Conservation (phyloP, 2,797 vertebrate genomes). For the Dromococcyx pavoninus region DNA sequence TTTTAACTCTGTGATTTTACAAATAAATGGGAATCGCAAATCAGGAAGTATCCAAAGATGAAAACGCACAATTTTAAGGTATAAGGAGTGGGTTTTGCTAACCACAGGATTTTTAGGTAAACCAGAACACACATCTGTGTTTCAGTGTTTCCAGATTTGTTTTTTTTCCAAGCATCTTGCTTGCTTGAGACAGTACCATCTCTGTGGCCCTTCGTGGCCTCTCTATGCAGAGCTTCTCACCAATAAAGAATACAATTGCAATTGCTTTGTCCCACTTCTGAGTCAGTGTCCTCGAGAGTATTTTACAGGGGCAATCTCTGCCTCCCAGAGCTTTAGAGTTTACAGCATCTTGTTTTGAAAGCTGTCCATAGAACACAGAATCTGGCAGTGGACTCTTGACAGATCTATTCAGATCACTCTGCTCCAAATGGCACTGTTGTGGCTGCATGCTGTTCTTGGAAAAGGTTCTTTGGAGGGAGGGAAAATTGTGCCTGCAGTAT, state of each 20-base stretch:
- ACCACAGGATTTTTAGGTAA: not conserved
- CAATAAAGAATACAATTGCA: not conserved
- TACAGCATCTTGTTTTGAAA: not conserved
- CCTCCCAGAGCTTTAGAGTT: not conserved
- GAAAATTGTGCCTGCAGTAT: not conserved
- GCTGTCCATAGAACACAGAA: not conserved
- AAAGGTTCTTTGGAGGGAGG: not conserved
- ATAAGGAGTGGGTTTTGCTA: not conserved
- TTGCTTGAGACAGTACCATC: not conserved
- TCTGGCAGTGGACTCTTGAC: not conserved
- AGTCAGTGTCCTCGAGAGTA: not conserved
- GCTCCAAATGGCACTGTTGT: not conserved
- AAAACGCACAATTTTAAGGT: not conserved
- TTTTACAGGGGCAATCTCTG: not conserved
- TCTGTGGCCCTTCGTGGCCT: not conserved
- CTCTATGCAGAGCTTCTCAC: not conserved
- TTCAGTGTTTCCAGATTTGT: not conserved
- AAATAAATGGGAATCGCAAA: not conserved
- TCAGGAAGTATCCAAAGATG: not conserved
- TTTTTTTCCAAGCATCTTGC: not conserved
- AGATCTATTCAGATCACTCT: not conserved
- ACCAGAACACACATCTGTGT: not conserved
- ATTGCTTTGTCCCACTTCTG: not conserved
- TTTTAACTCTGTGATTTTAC: not conserved
- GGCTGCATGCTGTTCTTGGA: not conserved